Evolutionary conservation across 2,888 invertebrate species (phyloP).

Genomic region (Nudaria mundana): DNA sequence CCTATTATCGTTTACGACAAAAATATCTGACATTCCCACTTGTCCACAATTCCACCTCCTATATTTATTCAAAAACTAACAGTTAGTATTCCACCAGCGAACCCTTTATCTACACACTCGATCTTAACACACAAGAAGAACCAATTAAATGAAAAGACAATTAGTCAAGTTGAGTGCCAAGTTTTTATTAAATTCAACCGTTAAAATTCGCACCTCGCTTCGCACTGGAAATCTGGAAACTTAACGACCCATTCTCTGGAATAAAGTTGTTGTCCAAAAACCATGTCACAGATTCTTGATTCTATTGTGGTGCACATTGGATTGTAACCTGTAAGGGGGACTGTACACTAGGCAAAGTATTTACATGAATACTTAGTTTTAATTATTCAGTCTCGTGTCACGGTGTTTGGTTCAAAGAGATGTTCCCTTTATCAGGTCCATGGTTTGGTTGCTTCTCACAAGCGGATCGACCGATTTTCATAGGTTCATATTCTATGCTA

Average conservation of each 20-base stretch:
- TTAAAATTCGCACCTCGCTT: constrained; percentile 54
- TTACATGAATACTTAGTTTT: too few relatives aligned
- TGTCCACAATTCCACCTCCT: not conserved
- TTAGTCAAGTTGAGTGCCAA: constrained; percentile 36
- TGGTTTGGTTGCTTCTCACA: too few relatives aligned
- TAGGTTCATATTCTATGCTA: too few relatives aligned
- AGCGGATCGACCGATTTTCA: too few relatives aligned
- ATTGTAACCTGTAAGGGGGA: constrained; percentile 43
- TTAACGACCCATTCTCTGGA: constrained; percentile 72
- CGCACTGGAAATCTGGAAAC: constrained; percentile 28
- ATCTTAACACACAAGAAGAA: constrained; percentile 30
- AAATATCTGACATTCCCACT: not conserved
- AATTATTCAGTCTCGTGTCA: too few relatives aligned
- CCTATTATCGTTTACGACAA: not conserved
- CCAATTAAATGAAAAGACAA: constrained; percentile 35
- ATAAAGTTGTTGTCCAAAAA: constrained; percentile 73
- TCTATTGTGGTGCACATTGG: constrained; percentile 54
- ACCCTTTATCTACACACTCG: constrained; percentile 19
- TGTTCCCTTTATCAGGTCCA: too few relatives aligned
- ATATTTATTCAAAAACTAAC: constrained; percentile 4
- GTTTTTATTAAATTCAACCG: constrained; percentile 29
- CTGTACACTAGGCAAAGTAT: constrained; percentile 23
- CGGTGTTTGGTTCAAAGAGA: too few relatives aligned
- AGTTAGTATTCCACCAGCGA: constrained; percentile 21
- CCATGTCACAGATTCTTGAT: constrained; percentile 38